phyloP scores from a whole-genome alignment of 2,797 vertebrate genomes.

The Chrosomus eos region DNA sequence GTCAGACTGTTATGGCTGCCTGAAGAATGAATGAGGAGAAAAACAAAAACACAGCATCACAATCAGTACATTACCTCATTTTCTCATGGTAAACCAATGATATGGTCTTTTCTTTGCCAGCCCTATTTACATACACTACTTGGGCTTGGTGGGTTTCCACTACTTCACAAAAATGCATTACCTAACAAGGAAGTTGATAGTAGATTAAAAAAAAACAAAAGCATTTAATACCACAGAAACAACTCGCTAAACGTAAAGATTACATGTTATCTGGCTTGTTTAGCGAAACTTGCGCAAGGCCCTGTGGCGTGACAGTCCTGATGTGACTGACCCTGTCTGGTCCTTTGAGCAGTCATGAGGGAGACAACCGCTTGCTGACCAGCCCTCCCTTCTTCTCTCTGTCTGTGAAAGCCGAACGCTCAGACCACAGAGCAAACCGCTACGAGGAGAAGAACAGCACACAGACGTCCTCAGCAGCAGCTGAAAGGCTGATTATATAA shows the following conservation, averaged over 20 bases:
- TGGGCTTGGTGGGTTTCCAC: slow-evolving; percentile 83
- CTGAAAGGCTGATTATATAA: slow-evolving; percentile 44
- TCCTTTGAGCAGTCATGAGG: slow-evolving; percentile 68
- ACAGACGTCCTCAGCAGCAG: slow-evolving; percentile 33
- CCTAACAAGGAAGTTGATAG: slow-evolving; percentile 69
- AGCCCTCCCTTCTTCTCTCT: slow-evolving; percentile 43
- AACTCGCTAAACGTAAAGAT: slow-evolving; percentile 4
- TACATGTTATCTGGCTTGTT: neutral
- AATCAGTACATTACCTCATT: slow-evolving; percentile 69
- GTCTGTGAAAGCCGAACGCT: slow-evolving; percentile 66
- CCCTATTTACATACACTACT: slow-evolving; percentile 84
- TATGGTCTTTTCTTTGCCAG: slow-evolving; percentile 75
- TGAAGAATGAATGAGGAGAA: neutral
- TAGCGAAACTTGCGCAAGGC: neutral
- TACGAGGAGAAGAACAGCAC: slow-evolving; percentile 47
- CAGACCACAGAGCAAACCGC: slow-evolving; percentile 62
- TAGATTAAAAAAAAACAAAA: neutral
- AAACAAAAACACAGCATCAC: slow-evolving; percentile 51
- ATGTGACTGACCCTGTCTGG: slow-evolving; percentile 68
- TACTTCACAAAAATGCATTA: slow-evolving; percentile 79
- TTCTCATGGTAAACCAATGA: slow-evolving; percentile 65
- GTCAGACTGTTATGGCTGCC: neutral
- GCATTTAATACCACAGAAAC: neutral
- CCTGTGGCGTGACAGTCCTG: slow-evolving; percentile 36
- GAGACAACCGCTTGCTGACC: slow-evolving; percentile 40